Evolutionary conservation across 2,797 vertebrate genomes (phyloP).

Genomic region (Anabacerthia variegaticeps): DNA sequence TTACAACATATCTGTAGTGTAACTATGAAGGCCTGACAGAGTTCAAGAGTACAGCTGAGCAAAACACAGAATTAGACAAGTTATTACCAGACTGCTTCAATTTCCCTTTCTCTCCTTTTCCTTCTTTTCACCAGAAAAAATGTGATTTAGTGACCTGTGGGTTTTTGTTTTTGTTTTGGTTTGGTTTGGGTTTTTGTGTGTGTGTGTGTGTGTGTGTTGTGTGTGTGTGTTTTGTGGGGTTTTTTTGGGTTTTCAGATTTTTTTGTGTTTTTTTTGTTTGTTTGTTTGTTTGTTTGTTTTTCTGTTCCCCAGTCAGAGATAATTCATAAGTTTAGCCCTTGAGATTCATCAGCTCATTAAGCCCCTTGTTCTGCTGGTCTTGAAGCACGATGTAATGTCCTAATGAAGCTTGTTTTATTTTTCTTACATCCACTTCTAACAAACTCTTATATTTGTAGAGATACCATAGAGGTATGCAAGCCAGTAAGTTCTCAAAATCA

Average conservation of each 20-base stretch:
- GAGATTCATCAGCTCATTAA: not conserved
- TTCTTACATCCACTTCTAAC: not conserved
- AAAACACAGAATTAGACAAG: not conserved
- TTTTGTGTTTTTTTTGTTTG: not conserved
- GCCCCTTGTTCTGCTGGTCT: not conserved
- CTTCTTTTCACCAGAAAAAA: not conserved
- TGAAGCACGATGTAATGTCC: not conserved
- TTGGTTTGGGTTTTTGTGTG: too few relatives aligned
- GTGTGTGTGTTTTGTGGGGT: too few relatives aligned
- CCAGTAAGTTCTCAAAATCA: not conserved
- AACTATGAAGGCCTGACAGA: not conserved
- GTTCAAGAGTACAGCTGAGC: not conserved
- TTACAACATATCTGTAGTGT: not conserved
- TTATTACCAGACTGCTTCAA: not conserved
- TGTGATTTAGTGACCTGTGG: not conserved
- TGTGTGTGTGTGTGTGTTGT: too few relatives aligned
- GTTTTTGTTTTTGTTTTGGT: not conserved
- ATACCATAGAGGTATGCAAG: not conserved
- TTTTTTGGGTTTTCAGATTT: too few relatives aligned
- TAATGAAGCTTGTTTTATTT: not conserved
- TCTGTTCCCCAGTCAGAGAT: not conserved
- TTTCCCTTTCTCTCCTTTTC: not conserved
- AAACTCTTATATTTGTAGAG: not conserved
- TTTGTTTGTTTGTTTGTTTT: not conserved
- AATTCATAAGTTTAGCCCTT: not conserved